Percentiles rank a stretch among this genome's conserved stretches.
Conservation (phyloP, 92 coral and sea anemone genomes). For the Chrysogorgia sp. region DNA sequence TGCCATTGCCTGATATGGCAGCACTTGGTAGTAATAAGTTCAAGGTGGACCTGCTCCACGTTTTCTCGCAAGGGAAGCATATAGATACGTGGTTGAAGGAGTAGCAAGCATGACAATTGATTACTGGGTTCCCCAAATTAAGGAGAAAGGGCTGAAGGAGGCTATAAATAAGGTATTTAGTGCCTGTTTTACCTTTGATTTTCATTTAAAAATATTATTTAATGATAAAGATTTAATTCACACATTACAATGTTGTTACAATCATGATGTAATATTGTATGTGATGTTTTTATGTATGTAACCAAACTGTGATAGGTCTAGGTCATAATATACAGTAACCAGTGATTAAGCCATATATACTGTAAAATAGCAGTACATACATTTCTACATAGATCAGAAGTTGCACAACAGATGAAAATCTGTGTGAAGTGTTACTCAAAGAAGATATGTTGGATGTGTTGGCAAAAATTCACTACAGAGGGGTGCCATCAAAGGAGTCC, state of each 20-base stretch:
- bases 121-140: slow-evolving; percentile 51
- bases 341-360: too few species aligned
- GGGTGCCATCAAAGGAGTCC: slow-evolving; percentile 62
- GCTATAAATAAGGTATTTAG: slow-evolving; percentile 62
- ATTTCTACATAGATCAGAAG: slow-evolving; percentile 47
- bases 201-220: too few species aligned
- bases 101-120: slow-evolving; percentile 52
- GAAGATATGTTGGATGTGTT: slow-evolving; percentile 61
- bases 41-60: slow-evolving; percentile 55
- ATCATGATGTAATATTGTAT: too few species aligned
- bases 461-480: slow-evolving; percentile 55
- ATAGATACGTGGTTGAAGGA: slow-evolving; percentile 65
- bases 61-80: slow-evolving; percentile 62
- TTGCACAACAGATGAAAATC: slow-evolving; percentile 63
- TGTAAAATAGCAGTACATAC: too few species aligned
- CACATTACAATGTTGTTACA: too few species aligned
- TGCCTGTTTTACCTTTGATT: too few species aligned
- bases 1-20: slow-evolving; percentile 40
- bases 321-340: too few species aligned
- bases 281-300: too few species aligned
- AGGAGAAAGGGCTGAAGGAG: slow-evolving; percentile 41
- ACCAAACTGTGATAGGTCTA: too few species aligned
- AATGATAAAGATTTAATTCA: too few species aligned
- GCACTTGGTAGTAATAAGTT: slow-evolving; percentile 28
- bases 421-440: slow-evolving; percentile 53